phyloP scores from a whole-genome alignment of 2,797 vertebrate species.

The Syngnathus rostellatus region DNA sequence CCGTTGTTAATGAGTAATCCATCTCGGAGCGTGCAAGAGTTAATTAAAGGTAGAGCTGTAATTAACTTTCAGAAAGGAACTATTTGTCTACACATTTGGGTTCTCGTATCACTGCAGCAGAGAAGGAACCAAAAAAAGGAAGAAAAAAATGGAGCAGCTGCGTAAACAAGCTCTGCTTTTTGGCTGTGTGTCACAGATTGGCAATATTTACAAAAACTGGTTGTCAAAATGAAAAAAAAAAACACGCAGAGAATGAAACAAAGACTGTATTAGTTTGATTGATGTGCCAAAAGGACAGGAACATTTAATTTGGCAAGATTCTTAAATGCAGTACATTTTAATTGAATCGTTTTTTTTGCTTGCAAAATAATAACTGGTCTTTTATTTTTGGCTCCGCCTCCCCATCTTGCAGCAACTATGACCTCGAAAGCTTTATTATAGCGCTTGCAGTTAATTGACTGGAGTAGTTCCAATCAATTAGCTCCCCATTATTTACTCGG shows the following conservation, averaged over 20 bases:
- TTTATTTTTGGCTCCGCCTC: no score
- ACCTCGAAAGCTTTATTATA: slow-evolving; percentile 29
- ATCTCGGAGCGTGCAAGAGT: not conserved
- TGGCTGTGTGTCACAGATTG: not conserved
- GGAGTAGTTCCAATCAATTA: slow-evolving; percentile 52
- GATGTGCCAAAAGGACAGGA: not conserved
- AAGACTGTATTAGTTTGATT: not conserved
- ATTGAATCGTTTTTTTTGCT: not conserved
- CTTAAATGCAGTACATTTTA: not conserved
- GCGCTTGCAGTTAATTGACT: slow-evolving; percentile 29
- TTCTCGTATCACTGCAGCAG: slow-evolving; percentile 7
- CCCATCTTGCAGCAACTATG: slow-evolving; percentile 1
- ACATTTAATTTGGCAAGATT: no score
- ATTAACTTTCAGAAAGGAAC: slow-evolving; percentile 8
- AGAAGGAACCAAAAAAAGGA: slow-evolving; percentile 28
- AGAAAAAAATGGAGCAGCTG: slow-evolving; percentile 48
- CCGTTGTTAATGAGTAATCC: not conserved
- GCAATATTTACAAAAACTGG: not conserved
- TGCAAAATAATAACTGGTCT: no score
- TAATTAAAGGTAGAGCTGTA: not conserved
- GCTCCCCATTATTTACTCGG: slow-evolving; percentile 47
- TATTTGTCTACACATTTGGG: slow-evolving; percentile 5
- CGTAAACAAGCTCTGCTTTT: slow-evolving; percentile 39
- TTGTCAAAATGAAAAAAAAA: not conserved
- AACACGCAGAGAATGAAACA: not conserved